phyloP scores from a whole-genome alignment of 1,140 invertebrate genomes.

The Neelides sp. region DNA sequence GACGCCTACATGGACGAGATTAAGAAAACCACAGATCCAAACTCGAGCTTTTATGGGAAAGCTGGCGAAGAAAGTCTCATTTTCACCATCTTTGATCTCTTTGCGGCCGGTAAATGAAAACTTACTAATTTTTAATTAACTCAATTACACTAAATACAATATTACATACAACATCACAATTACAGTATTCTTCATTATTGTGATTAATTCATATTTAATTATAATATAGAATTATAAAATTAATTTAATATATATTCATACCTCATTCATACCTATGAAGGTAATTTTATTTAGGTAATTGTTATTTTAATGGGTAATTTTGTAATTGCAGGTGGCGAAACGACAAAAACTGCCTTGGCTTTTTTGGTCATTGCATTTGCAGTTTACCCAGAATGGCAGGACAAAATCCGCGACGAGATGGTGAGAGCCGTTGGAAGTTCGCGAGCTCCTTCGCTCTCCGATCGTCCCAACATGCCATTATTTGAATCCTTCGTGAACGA shows the following conservation, averaged over 20 bases:
- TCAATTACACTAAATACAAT: too few species aligned
- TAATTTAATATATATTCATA: not conserved
- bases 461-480: slow-evolving; percentile 62
- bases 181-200: not conserved
- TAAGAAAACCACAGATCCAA: slow-evolving; percentile 11
- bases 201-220: not conserved
- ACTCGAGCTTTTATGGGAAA: slow-evolving; percentile 10
- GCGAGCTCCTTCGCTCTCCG: slow-evolving; percentile 50
- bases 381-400: slow-evolving; percentile 58
- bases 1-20: slow-evolving; percentile 15
- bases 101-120: too few species aligned
- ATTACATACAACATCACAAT: too few species aligned
- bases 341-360: slow-evolving; percentile 60
- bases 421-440: slow-evolving; percentile 56
- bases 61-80: not conserved
- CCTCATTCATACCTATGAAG: not conserved
- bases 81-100: not conserved
- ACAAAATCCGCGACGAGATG: slow-evolving; percentile 62
- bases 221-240: not conserved
- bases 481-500: slow-evolving; percentile 61
- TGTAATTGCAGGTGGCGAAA: slow-evolving; percentile 63
- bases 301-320: too few species aligned
- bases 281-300: not conserved
- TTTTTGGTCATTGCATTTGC: slow-evolving; percentile 65
- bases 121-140: too few species aligned